These are phyloP conservation scores for Oconnorella tubifera DNA, from an alignment of 2,888 invertebrate genomes.

Conservation along the genomic window DNA sequence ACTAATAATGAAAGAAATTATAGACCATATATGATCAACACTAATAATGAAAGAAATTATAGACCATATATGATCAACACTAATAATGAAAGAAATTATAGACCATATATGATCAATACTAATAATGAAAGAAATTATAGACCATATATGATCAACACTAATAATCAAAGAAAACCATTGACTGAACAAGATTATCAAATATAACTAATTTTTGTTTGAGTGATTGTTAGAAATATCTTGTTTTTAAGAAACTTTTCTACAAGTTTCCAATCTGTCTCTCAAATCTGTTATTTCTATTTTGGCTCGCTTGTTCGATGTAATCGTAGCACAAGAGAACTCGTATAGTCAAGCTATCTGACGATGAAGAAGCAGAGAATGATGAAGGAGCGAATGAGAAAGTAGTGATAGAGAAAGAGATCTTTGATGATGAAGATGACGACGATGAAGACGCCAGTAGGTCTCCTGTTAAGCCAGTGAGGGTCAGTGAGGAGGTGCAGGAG, in stretches of 20 bases:
- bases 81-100: no score
- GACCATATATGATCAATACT: no score
- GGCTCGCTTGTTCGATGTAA: background rate
- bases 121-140: no score
- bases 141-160: no score
- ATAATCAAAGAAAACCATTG: background rate
- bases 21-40: no score
- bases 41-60: no score
- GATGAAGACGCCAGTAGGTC: slow-evolving; percentile 56
- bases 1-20: no score
- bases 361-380: slow-evolving; percentile 52
- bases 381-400: slow-evolving; percentile 41
- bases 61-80: no score
- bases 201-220: no score
- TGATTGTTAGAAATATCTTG: background rate
- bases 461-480: background rate
- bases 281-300: slow-evolving; percentile 11
- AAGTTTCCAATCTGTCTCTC: background rate
- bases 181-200: background rate
- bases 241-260: background rate
- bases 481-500: slow-evolving; percentile 10
- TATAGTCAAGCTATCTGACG: slow-evolving; percentile 49
- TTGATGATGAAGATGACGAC: slow-evolving; percentile 64
- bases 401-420: slow-evolving; percentile 25
- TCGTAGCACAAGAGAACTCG: slow-evolving; percentile 47